Evolutionary conservation across 92 coral and sea anemone species (phyloP).

Genomic region (Actinernus sp.): DNA sequence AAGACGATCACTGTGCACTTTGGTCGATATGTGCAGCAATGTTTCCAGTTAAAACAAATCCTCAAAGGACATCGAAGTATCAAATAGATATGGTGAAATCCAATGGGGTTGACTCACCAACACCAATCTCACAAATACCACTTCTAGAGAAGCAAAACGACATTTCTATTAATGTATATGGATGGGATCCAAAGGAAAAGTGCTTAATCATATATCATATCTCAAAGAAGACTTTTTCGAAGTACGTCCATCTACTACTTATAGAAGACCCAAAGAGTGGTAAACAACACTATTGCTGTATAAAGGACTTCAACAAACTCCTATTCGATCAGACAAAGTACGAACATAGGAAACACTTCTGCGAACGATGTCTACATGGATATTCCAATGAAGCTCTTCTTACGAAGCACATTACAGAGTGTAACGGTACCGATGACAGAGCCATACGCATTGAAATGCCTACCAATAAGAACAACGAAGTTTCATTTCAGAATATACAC

Average conservation of each 20-base stretch:
- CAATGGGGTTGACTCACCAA: too few species aligned
- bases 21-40: not conserved
- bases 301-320: not conserved
- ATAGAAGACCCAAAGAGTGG: not conserved
- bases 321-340: constrained; percentile 2
- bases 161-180: not conserved
- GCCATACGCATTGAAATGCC: not conserved
- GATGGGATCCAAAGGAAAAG: not conserved
- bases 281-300: constrained; percentile 1
- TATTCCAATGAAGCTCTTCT: not conserved
- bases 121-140: not conserved
- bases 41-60: not conserved
- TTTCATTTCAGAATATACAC: not conserved
- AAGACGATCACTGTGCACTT: too few species aligned
- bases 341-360: not conserved
- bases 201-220: too few species aligned
- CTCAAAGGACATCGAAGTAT: not conserved
- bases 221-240: not conserved
- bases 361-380: not conserved
- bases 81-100: not conserved
- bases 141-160: not conserved
- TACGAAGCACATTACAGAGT: not conserved
- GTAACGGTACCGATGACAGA: not conserved
- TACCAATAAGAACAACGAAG: not conserved
- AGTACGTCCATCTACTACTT: not conserved